Conservation (phyloP, 2,797 vertebrate genomes). For the Typhlichthys eigenmanni region DNA sequence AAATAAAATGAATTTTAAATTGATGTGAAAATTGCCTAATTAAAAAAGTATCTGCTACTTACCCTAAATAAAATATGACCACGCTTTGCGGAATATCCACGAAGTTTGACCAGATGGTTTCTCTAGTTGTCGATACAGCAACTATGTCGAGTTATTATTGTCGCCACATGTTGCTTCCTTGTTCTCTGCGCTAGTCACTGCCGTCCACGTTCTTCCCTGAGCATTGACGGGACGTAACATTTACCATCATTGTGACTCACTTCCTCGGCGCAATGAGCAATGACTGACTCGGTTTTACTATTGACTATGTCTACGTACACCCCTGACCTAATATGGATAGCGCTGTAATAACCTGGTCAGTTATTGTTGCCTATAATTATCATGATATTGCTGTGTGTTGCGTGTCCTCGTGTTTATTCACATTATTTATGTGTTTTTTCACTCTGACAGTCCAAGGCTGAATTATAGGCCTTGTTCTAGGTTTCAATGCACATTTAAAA, state of each 20-base stretch:
- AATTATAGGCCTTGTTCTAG: too few relatives aligned
- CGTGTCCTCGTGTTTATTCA: too few relatives aligned
- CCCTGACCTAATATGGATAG: conserved; percentile 64
- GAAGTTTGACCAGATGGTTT: not conserved
- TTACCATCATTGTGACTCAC: conserved; percentile 79
- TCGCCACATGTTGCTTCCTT: conserved; percentile 73
- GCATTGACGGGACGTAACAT: conserved; percentile 39
- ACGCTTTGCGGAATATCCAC: not conserved
- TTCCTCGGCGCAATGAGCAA: conserved; percentile 61
- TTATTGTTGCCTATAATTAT: conserved; percentile 4
- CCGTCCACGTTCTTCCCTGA: conserved; percentile 43
- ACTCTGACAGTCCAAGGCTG: too few relatives aligned
- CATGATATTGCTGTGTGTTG: conserved; percentile 3
- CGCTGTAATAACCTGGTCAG: conserved; percentile 10
- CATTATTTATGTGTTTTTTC: too few relatives aligned
- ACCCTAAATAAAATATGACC: conserved; percentile 22
- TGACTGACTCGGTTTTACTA: conserved; percentile 23
- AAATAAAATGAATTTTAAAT: not conserved
- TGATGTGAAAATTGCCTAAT: not conserved
- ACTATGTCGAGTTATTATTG: conserved; percentile 42
- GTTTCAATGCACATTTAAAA: too few relatives aligned
- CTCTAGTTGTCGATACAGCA: not conserved
- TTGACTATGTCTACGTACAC: conserved; percentile 10
- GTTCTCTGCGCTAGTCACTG: conserved; percentile 36
- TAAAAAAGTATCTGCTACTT: conserved; percentile 16